Conservation (phyloP, 1,140 invertebrate genomes). For the Drosophila asahinai region DNA sequence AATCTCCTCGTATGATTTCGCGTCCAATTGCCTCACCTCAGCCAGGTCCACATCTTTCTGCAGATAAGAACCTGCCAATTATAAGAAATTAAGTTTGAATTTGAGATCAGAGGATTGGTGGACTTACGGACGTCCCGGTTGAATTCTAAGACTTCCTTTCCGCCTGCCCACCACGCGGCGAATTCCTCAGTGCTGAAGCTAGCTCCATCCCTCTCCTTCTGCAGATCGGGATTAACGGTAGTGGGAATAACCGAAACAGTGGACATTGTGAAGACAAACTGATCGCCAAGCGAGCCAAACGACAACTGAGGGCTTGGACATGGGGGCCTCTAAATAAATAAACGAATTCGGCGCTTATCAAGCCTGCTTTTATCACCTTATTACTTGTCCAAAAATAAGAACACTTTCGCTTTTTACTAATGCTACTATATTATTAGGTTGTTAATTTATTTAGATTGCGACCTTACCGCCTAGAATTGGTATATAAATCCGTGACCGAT, state of each 20-base stretch:
- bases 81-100: background rate
- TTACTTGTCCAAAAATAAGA: background rate
- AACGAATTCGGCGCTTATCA: background rate
- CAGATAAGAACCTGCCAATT: constrained; percentile 41
- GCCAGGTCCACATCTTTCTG: constrained; percentile 47
- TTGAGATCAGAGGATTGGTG: background rate
- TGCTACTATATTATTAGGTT: background rate
- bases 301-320: background rate
- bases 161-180: constrained; percentile 92
- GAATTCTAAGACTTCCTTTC: constrained; percentile 89
- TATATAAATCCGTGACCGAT: background rate
- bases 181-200: constrained; percentile 91
- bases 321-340: background rate
- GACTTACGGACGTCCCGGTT: constrained; percentile 77
- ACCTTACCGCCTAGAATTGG: background rate
- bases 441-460: background rate
- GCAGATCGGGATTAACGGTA: constrained; percentile 87
- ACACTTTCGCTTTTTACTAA: background rate
- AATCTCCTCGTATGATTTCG: constrained; percentile 69
- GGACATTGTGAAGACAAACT: background rate
- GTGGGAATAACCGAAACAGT: constrained; percentile 28
- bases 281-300: constrained; percentile 1
- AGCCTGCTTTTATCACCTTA: background rate
- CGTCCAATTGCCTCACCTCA: constrained; percentile 30
- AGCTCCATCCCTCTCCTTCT: constrained; percentile 90